Evolutionary conservation across 2,888 invertebrate species (phyloP).

Genomic region (Mythimna vitellina): DNA sequence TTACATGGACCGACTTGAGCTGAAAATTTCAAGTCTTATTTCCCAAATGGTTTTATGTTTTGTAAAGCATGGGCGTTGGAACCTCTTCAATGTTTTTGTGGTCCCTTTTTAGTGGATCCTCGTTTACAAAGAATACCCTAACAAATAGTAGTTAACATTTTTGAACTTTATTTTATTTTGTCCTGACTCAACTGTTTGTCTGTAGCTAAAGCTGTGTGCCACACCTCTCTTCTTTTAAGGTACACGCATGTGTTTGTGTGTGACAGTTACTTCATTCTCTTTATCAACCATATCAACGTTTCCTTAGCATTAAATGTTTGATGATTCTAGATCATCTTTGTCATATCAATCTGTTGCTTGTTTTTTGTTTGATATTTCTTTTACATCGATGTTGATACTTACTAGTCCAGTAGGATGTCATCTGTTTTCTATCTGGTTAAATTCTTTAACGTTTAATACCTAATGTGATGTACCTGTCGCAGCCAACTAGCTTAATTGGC

Average conservation of each 20-base stretch:
- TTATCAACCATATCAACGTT: constrained; percentile 51
- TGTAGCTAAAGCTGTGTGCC: constrained; percentile 80
- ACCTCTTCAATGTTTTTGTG: background rate
- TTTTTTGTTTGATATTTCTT: background rate
- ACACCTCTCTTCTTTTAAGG: constrained; percentile 78
- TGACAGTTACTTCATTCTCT: constrained; percentile 22
- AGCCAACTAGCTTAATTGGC: too few relatives aligned
- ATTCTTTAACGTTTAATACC: too few relatives aligned
- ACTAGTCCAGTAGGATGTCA: background rate
- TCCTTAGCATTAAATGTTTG: constrained; percentile 63
- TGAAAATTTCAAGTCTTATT: background rate
- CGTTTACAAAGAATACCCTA: background rate
- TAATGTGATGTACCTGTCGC: too few relatives aligned
- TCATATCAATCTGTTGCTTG: constrained; percentile 13
- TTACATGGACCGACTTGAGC: too few relatives aligned
- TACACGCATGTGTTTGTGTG: constrained; percentile 65
- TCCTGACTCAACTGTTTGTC: constrained; percentile 49
- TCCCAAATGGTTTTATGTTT: background rate
- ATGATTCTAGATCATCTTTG: background rate
- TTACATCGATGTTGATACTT: background rate
- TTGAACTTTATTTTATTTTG: background rate
- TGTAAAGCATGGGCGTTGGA: background rate
- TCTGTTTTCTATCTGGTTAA: too few relatives aligned
- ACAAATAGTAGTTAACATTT: background rate
- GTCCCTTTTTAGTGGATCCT: background rate